A percentile compares a stretch with the other conserved stretches of the same genome.
phyloP scores from a whole-genome alignment of 2,797 vertebrate species.

The Trichosurus vulpecula region DNA sequence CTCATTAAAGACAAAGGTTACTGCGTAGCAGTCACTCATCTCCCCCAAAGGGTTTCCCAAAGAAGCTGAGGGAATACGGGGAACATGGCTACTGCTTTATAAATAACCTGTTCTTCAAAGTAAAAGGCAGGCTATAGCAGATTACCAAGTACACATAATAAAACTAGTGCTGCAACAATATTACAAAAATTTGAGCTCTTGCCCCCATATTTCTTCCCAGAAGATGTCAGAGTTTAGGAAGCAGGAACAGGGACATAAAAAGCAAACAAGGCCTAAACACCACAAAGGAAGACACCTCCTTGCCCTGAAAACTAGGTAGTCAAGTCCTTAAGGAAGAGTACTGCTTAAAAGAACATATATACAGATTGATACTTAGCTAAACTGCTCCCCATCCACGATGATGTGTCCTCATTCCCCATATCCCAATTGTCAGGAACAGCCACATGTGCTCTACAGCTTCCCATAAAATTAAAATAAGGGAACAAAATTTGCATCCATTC shows the following conservation, averaged over 20 bases:
- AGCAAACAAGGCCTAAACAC: conserved; percentile 9
- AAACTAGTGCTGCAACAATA: conserved; percentile 19
- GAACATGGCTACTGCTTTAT: conserved; percentile 21
- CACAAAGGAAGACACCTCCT: neutral
- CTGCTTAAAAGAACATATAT: neutral
- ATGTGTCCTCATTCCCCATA: neutral
- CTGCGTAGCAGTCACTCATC: neutral
- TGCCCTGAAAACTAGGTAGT: neutral
- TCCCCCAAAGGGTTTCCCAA: conserved; percentile 31
- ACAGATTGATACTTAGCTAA: neutral
- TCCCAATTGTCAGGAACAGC: neutral
- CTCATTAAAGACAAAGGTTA: conserved; percentile 36
- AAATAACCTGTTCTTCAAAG: conserved; percentile 20
- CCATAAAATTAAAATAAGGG: neutral
- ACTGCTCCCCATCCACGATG: neutral
- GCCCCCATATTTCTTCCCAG: neutral
- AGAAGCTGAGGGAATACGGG: conserved; percentile 16
- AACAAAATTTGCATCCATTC: neutral
- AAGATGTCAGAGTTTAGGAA: neutral
- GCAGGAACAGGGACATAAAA: neutral
- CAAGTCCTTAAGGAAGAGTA: neutral
- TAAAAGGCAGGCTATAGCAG: neutral
- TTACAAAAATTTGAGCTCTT: conserved; percentile 27
- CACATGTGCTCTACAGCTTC: neutral
- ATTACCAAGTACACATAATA: conserved; percentile 9